These are phyloP conservation scores for Masticophis lateralis DNA, from an alignment of 2,797 vertebrate genomes.

Conservation along the genomic window DNA sequence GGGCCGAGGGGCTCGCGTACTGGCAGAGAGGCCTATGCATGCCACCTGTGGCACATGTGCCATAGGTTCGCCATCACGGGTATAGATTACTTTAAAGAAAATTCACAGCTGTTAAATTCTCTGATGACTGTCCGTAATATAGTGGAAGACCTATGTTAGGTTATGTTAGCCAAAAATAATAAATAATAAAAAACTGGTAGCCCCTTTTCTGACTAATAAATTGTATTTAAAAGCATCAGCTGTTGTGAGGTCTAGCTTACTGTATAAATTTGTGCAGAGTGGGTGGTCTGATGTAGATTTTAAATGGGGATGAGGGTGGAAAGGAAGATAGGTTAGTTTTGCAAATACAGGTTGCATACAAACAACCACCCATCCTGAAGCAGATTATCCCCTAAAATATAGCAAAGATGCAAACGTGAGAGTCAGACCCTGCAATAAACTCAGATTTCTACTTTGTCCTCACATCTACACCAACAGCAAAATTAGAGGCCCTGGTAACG, in stretches of 20 bases:
- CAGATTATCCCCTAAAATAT: background rate
- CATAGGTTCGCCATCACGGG: no score
- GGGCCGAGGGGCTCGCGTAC: no score
- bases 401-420: background rate
- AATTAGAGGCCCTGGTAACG: background rate
- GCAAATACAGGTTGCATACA: background rate
- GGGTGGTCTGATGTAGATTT: background rate
- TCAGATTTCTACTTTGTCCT: background rate
- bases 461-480: background rate
- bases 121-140: background rate
- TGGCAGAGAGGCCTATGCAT: no score
- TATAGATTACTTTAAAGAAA: background rate
- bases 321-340: background rate
- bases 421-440: background rate
- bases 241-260: background rate
- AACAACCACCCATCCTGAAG: background rate
- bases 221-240: background rate
- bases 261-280: background rate
- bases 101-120: background rate
- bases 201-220: background rate
- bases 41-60: no score
- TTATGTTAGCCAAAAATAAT: background rate
- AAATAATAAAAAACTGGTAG: no score
- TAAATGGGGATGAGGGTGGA: background rate
- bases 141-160: background rate